These are phyloP conservation scores for Distichodus sexfasciatus DNA, from an alignment of 2,797 vertebrate genomes.

Conservation along the genomic window DNA sequence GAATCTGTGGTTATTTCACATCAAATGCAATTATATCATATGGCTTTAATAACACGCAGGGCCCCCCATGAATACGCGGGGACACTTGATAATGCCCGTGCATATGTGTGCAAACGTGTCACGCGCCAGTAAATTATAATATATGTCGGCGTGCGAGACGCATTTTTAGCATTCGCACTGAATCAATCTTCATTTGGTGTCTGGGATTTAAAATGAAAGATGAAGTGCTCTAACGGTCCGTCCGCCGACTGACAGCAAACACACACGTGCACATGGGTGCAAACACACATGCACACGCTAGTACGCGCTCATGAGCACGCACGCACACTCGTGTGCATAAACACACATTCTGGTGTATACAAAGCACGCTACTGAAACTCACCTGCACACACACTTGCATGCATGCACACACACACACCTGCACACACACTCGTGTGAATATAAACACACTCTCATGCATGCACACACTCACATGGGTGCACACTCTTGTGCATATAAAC, in stretches of 20 bases:
- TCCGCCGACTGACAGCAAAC: slow-evolving; percentile 67
- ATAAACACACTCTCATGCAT: no score
- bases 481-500: background rate
- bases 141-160: slow-evolving; percentile 60
- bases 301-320: slow-evolving; percentile 6
- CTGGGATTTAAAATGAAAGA: slow-evolving; percentile 76
- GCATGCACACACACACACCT: background rate
- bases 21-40: slow-evolving; percentile 81
- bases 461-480: slow-evolving; percentile 55
- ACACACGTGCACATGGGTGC: slow-evolving; percentile 53
- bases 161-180: slow-evolving; percentile 48
- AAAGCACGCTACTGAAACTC: no score
- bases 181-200: slow-evolving; percentile 81
- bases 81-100: slow-evolving; percentile 59
- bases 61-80: slow-evolving; percentile 54
- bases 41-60: slow-evolving; percentile 74
- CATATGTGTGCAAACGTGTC: slow-evolving; percentile 65
- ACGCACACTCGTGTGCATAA: no score
- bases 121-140: slow-evolving; percentile 73
- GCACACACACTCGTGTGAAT: no score
- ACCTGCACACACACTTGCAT: slow-evolving; percentile 18
- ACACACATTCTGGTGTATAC: no score
- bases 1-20: slow-evolving; percentile 81
- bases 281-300: slow-evolving; percentile 54
- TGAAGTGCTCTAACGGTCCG: slow-evolving; percentile 72